Base-by-base conservation (phyloP, 2,888 invertebrate species). In the Drosophila pseudotakahashii region DNA sequence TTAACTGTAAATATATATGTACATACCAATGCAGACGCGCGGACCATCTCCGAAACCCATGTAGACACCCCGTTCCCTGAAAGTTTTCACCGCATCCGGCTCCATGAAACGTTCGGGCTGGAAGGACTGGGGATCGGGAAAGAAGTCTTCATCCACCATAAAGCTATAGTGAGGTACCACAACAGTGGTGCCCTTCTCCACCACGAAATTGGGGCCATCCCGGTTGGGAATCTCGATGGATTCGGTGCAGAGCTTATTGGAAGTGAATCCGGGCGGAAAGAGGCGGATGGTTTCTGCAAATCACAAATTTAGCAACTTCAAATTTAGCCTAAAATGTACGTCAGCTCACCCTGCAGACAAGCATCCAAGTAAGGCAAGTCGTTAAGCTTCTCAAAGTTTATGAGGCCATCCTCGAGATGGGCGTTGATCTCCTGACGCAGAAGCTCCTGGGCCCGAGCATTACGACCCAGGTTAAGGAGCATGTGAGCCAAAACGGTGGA, bases 11-110 rank as follows among this genome's bases (percentile, higher is more conserved):
- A n/a, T n/a, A n/a, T n/a, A n/a, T n/a, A n/a, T n/a, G n/a, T n/a
- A n/a, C 30, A 30, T 30, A 30, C 30, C 30, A 30, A 91, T 75
- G 63, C 91, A 92, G 7, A 86, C 60, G 53, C 92, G 83, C 0
- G 92, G 92, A 3, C 92, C 92, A 75, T 92, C 90, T 1, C 91
- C 90, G 47, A 91, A 92, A 1, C 82, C 87, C 50, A 88, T 78
- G 45, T 76, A 91, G 0, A 81, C 78, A 6, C 91, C 91, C 14
- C 76, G 76, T 3, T 92, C 91, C 0, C 87, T 78, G 30, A 77
- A 90, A 34, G 76, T 78, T 64, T 90, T 91, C 0, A 57, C 55
- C 0, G 90, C 90, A 55, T 90, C 90, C n/a, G 87, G 77, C 23
- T 88, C 87, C 41, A 77, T 61, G 41, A 91, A 91, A 0, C 91